Evolutionary conservation across 2,797 vertebrate species (phyloP).

Genomic region (Sebastes taczanowskii): DNA sequence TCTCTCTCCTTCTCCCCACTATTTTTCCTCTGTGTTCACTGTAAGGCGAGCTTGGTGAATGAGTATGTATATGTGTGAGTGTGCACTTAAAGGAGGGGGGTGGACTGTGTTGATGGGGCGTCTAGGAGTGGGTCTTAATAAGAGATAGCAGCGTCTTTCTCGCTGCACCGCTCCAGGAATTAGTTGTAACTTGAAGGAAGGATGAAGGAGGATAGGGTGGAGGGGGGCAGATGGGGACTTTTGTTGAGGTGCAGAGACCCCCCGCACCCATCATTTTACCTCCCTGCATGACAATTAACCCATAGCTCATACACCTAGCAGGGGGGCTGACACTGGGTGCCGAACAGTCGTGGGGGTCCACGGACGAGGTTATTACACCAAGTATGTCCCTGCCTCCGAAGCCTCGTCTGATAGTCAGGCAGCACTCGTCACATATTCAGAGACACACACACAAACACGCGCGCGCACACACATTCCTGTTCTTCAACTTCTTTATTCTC

Average conservation of each 20-base stretch:
- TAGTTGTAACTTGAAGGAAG: conserved; percentile 78
- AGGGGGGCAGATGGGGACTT: conserved; percentile 57
- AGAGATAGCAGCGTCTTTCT: conserved; percentile 79
- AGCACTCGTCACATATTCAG: conserved; percentile 45
- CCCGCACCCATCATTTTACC: conserved; percentile 79
- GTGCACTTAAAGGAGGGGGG: conserved; percentile 34
- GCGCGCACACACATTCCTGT: conserved; percentile 38
- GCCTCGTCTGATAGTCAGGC: conserved; percentile 62
- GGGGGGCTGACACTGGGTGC: conserved; percentile 68
- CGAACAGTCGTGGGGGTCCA: conserved; percentile 68
- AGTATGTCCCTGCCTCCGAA: conserved; percentile 66
- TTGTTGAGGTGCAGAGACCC: conserved; percentile 80
- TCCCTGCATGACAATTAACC: conserved; percentile 84
- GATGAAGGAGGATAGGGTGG: conserved; percentile 60
- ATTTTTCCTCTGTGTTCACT: conserved; percentile 70
- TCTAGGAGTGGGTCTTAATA: conserved; percentile 80
- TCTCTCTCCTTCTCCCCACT: conserved; percentile 63
- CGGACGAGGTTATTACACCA: conserved; percentile 71
- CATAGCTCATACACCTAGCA: conserved; percentile 63
- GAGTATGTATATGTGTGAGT: conserved; percentile 38
- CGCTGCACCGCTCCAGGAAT: conserved; percentile 76
- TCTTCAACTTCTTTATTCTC: conserved; percentile 74
- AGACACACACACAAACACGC: conserved; percentile 16
- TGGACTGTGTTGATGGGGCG: conserved; percentile 66
- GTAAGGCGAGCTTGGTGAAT: conserved; percentile 56